phyloP scores from a whole-genome alignment of 1,140 invertebrate species.

The Brachionus plicatilis region DNA sequence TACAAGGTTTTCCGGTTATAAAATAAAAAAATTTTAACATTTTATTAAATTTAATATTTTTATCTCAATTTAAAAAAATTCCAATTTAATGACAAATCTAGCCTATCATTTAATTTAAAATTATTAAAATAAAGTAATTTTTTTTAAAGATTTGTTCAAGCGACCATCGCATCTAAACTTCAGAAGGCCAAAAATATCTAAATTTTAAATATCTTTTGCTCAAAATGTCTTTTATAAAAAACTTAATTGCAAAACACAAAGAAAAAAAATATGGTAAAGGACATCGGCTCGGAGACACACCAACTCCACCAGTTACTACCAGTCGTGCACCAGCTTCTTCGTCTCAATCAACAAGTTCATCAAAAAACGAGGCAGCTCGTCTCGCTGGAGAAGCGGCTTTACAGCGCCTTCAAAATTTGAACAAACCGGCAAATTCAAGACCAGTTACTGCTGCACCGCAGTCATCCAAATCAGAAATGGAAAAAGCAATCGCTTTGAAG shows the following conservation, averaged over 20 bases:
- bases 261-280: constrained; percentile 40
- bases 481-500: constrained; percentile 9
- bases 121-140: neutral
- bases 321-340: neutral
- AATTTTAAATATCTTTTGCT: neutral
- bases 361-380: neutral
- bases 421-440: neutral
- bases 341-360: neutral
- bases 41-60: too few species aligned
- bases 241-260: constrained; percentile 19
- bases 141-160: neutral
- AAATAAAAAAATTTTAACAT: too few species aligned
- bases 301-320: neutral
- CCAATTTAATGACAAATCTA: too few species aligned
- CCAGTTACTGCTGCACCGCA: neutral
- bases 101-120: neutral
- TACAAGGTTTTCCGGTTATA: too few species aligned
- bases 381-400: constrained; percentile 37
- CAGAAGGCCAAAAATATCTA: neutral
- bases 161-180: neutral
- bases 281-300: neutral
- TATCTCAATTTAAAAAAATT: too few species aligned
- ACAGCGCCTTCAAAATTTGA: constrained; percentile 1
- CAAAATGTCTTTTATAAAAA: neutral
- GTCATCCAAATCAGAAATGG: neutral